Evolutionary conservation across 2,113 vertebrate species (phyloP).

Genomic region (Thamnophis sirtalis): DNA sequence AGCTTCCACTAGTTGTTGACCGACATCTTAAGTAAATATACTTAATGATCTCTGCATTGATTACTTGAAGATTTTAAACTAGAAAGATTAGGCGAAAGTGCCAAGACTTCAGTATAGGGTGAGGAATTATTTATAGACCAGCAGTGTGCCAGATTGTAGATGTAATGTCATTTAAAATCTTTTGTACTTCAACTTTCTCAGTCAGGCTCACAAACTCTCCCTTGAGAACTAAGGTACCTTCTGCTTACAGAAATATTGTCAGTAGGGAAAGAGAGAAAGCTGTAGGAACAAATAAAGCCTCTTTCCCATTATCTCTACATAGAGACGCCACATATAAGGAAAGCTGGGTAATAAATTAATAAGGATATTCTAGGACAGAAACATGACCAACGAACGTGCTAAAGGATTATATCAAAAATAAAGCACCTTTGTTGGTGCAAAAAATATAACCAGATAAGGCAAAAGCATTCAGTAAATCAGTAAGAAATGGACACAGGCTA

Average conservation of each 20-base stretch:
- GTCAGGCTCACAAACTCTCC: background rate
- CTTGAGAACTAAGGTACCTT: background rate
- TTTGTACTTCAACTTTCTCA: background rate
- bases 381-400: background rate
- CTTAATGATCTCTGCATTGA: background rate
- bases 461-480: background rate
- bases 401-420: background rate
- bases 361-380: background rate
- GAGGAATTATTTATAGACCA: background rate
- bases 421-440: background rate
- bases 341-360: background rate
- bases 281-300: background rate
- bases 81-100: background rate
- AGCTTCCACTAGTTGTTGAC: background rate
- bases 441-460: background rate
- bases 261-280: background rate
- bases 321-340: background rate
- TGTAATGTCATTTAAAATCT: background rate
- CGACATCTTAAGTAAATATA: background rate
- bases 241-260: background rate
- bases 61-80: background rate
- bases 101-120: background rate
- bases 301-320: background rate
- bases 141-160: background rate
- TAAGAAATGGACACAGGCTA: background rate